Base-by-base conservation (phyloP, 2,113 vertebrate species). In the Semicossyphus pulcher region DNA sequence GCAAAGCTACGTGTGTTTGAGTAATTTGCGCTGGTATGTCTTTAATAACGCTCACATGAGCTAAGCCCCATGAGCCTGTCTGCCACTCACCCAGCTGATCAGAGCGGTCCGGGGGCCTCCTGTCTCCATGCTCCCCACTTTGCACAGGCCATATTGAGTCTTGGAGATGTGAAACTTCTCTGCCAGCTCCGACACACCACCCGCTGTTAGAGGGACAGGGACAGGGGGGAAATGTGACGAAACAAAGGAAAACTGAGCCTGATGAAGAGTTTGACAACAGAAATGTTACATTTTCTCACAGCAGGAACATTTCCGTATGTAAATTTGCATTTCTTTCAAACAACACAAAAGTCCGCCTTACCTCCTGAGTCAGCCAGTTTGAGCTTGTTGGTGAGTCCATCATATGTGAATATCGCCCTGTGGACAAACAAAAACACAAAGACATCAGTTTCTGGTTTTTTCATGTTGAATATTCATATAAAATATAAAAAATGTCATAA, bases 361-460 rank as follows among this genome's bases (percentile, higher is more conserved):
- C 95, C 94, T 93, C 95, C 95, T 1, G 95, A 96, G 85, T 96
- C 95, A 36, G 94, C 89, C 48, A 95, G 93, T 89, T 94, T 95
- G 59, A 95, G 91, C 64, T 94, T 95, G 76, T 95, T 94, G 85
- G 86, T 93, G 73, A 88, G 61, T 80, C 90, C 93, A 59, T 95
- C 95, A 16, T 96, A 96, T 53, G 91, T 47, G 56, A 95, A 95
- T 76, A 95, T 69, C 0, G 95, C 95, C 95, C 95, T 96, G 88
- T 12, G 65, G 70, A 81, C 58, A 61, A 15, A 59, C 21, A 41
- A 1, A 59, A 3, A 29, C 23, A 26, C 41, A 61, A 16, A 61
- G 12, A 39, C 34, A 20, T 39, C 32, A 58, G n/a, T n/a, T n/a
- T n/a, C n/a, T n/a, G n/a, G n/a, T n/a, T n/a, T n/a, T n/a, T n/a